Conservation (phyloP, 2,797 vertebrate genomes). For the Spea hammondii region DNA sequence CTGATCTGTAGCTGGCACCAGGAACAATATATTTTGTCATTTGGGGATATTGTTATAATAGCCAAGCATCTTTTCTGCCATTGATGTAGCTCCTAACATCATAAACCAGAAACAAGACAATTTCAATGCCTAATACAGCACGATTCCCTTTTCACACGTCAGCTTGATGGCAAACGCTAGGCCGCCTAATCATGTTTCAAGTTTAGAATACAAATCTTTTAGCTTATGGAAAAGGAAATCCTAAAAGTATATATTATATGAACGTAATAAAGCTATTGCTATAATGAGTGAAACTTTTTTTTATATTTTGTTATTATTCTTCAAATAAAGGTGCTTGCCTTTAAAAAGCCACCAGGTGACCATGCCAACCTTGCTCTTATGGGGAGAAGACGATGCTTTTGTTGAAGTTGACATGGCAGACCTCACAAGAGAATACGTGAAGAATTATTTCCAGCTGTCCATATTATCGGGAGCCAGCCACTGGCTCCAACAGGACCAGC, state of each 20-base stretch:
- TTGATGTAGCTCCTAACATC: no score
- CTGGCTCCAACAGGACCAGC: slow-evolving; percentile 98
- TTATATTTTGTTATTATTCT: not conserved
- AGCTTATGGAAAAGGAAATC: no score
- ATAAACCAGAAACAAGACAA: no score
- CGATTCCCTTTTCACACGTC: no score
- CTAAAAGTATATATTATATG: not conserved
- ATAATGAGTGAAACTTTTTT: not conserved
- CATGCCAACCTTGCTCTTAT: slow-evolving; percentile 88
- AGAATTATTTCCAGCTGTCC: slow-evolving; percentile 91
- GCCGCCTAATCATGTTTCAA: no score
- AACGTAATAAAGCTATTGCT: not conserved
- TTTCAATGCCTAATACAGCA: no score
- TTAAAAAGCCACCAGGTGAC: slow-evolving; percentile 83
- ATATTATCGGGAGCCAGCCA: slow-evolving; percentile 93
- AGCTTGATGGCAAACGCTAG: no score
- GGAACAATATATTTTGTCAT: no score
- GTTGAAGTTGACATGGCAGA: slow-evolving; percentile 95
- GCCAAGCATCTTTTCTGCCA: no score
- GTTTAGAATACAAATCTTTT: no score
- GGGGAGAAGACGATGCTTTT: slow-evolving; percentile 93
- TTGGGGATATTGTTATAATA: no score
- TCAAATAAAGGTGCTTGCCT: slow-evolving; percentile 78
- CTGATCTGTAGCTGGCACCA: no score
- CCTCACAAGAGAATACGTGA: slow-evolving; percentile 87